Base-by-base conservation (phyloP, 2,888 invertebrate species). In the Apodemia mormo region DNA sequence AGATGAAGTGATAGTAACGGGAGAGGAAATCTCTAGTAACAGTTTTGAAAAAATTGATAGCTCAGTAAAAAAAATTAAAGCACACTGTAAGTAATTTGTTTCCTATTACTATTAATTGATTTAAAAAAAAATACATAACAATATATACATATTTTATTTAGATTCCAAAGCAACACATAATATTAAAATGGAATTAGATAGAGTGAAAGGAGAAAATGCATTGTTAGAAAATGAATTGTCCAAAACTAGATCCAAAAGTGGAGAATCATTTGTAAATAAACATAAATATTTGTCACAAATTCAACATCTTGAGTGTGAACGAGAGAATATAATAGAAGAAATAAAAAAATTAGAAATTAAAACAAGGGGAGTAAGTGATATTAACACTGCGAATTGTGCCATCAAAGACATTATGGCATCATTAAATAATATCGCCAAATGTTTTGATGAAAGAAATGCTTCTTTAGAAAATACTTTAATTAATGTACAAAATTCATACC, bases 131-230 rank as follows among this genome's bases (percentile, higher is more conserved):
- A 58, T 49, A 29, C 64, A 40, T 66, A 10, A 69, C 22, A 12
- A 14, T 61, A n/a, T 49, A 49, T 14, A 45, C 43, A 67, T 68
- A 67, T 66, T 70, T 75, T 69, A 79, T 83, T 69, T 73, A 93
- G 93, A 92, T 76, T 90, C 92, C 1, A 89, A 81, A 79, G 88
- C 91, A 71, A 86, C 88, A n/a, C 92, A 91, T 77, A 88, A 92
- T 73, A 89, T 93, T 81, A 89, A 86, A 81, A 83, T 86, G 76
- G 93, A 92, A 76, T 66, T 91, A 69, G 85, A 84, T 14, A 84
- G 85, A 75, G 79, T 92, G 61, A 81, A 88, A 75, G 82, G 80
- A 69, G 79, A 83, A 67, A 88, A 90, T 68, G 67, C 76, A 9
- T 76, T 77, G 70, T 76, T 90, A 69, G 85, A 87, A 74, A 77